These are phyloP conservation scores for Caiman crocodilus DNA, from an alignment of 2,797 vertebrate species.

Conservation along the genomic window DNA sequence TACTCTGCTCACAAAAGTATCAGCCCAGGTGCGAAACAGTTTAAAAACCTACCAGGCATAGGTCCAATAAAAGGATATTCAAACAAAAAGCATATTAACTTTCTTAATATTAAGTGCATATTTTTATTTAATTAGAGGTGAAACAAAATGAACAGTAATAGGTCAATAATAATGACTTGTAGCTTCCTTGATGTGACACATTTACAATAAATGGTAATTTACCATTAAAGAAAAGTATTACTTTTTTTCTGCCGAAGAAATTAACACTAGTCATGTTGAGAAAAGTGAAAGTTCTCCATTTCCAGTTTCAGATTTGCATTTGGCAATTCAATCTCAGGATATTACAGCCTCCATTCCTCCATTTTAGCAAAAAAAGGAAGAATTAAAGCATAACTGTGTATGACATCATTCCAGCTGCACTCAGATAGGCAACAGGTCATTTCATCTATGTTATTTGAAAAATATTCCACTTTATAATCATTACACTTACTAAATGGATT, in stretches of 20 bases:
- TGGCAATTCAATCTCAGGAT: constrained; percentile 68
- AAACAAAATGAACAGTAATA: constrained; percentile 81
- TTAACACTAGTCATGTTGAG: constrained; percentile 78
- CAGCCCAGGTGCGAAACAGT: neutral
- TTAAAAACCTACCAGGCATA: constrained; percentile 32
- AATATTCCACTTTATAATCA: constrained; percentile 77
- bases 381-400: constrained; percentile 77
- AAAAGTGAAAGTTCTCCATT: constrained; percentile 73
- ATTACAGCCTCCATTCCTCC: constrained; percentile 52
- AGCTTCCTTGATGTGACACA: constrained; percentile 83
- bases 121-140: constrained; percentile 84
- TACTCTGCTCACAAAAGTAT: constrained; percentile 13
- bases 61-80: constrained; percentile 71
- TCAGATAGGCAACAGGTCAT: constrained; percentile 75
- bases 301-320: constrained; percentile 76
- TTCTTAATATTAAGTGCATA: constrained; percentile 78
- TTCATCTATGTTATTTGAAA: constrained; percentile 72
- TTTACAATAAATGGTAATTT: constrained; percentile 84
- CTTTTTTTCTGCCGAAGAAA: constrained; percentile 76
- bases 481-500: constrained; percentile 76
- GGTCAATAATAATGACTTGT: constrained; percentile 84
- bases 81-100: constrained; percentile 77
- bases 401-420: constrained; percentile 80
- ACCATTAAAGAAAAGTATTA: constrained; percentile 80
- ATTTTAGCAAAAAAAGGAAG: constrained; percentile 77